Evolutionary conservation across 1,140 invertebrate genomes (phyloP), one percentile per base, ranked within the genome.

Genomic region (Hestina assimilis): DNA sequence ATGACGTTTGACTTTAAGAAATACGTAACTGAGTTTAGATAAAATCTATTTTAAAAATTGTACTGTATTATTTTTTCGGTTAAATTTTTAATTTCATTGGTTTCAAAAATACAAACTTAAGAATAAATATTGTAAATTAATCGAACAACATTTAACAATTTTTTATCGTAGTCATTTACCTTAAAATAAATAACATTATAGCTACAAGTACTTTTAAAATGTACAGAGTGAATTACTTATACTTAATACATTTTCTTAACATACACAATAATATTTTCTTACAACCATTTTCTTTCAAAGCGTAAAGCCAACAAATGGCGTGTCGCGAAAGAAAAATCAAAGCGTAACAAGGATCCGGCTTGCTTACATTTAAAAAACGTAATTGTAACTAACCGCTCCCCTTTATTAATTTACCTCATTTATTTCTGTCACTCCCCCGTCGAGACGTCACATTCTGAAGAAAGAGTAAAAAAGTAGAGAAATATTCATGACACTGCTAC

Each of bases 331-430:
- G 78, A 86, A 84, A 87, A 88, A 86, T 83, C 83, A 88, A 83
- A 79, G 65, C 66, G 68, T 71, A 78, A 83, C 80, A 79, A 80
- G 70, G 69, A 77, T 59, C 70, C 72, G 69, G 63, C 76, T 86
- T 77, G 85, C 81, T 88, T 85, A 86, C 82, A 84, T 86, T 85
- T 83, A 88, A 88, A 35, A 88, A 83, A 77, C 79, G 83, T 88
- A 88, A 88, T 88, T 88, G 85, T 85, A 86, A 88, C 80, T 83
- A 86, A 88, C 85, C 82, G 72, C 75, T 67, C 79, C 82, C 73
- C 76, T 71, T 85, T 88, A 88, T 88, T 86, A 86, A 86, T 86
- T 85, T 79, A 83, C 69, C 81, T 83, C 83, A 76, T 88, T 80
- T 76, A 80, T 86, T 70, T 67, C 64, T 61, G 57, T 71, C 64